Conservation (phyloP, 2,888 invertebrate genomes). For the Agonopterix heracliana region DNA sequence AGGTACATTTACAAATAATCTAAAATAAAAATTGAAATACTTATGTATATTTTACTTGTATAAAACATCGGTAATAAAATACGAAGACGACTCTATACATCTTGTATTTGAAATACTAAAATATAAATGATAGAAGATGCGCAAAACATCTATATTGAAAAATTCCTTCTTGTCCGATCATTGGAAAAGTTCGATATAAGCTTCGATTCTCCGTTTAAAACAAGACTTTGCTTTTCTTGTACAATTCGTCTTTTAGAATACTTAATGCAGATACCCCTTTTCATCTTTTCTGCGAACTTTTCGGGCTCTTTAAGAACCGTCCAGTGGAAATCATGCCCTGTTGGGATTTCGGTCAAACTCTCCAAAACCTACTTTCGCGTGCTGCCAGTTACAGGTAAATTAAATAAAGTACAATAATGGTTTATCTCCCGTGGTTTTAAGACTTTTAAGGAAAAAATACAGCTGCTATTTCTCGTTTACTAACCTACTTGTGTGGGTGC, state of each 20-base stretch:
- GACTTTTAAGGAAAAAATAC: too few species aligned
- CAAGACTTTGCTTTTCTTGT: slow-evolving; percentile 72
- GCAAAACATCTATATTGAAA: slow-evolving; percentile 66
- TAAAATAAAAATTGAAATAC: too few species aligned
- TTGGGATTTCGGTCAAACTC: slow-evolving; percentile 34
- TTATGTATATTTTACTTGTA: too few species aligned
- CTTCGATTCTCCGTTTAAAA: slow-evolving; percentile 55
- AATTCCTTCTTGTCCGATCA: slow-evolving; percentile 62
- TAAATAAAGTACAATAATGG: slow-evolving; percentile 17
- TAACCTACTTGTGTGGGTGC: too few species aligned
- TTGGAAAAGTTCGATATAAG: slow-evolving; percentile 63
- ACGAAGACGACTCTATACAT: neutral
- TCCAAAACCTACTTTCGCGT: slow-evolving; percentile 14
- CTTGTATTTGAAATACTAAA: slow-evolving; percentile 38
- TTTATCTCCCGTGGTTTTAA: neutral
- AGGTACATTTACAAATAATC: too few species aligned
- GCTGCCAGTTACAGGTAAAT: slow-evolving; percentile 33
- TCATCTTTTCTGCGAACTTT: slow-evolving; percentile 58
- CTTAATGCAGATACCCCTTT: slow-evolving; percentile 69
- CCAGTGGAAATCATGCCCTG: slow-evolving; percentile 52
- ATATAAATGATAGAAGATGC: slow-evolving; percentile 60
- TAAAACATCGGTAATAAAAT: neutral
- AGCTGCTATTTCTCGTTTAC: too few species aligned
- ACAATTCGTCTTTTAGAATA: slow-evolving; percentile 67
- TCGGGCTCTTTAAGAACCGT: slow-evolving; percentile 53